Evolutionary conservation across 1,140 invertebrate species (phyloP), one percentile per base, ranked within the genome.

Genomic region (Pogonognathellus flavescens): DNA sequence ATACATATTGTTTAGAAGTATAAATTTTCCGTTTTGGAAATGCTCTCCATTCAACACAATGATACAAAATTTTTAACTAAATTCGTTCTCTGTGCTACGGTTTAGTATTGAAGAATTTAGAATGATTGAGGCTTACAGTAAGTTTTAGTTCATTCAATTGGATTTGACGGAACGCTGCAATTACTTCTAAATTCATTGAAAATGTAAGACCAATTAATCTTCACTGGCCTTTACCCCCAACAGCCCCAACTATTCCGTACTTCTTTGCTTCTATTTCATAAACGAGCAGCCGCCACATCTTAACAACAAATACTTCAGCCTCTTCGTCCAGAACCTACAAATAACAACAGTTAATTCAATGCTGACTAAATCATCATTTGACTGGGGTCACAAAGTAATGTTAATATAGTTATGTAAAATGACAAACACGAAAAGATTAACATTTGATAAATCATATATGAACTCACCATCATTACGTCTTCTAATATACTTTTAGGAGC

Each of bases 241-340:
- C 70, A 55, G 25, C 70, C 7, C 70, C 70, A 49, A 76, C 70
- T 13, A 95, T 92, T 85, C 95, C 95, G 91, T 95, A 93, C 91
- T 98, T 98, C 91, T 99, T 99, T 62, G 98, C 97, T 94, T 99
- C 98, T 88, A 98, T 97, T 94, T 99, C 98, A 92, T 99, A 99
- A 89, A 99, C 99, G 83, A 99, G 93, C 90, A 99, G 93, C 89
- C 98, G 94, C 98, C 98, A 99, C 97, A 99, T 98, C 94, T 99
- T 99, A 57, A 99, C 97, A 89, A 99, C 97, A 93, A 99, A 99
- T 81, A 99, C 97, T 93, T 99, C 98, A 9, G 98, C 98, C 92
- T 99, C 98, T 91, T 99, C 98, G 91, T 99, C 98, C 88, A 99
- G 92, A 88, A 99, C 97, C 97, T 98, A 90, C 20, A 92, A 93